Evolutionary conservation across 1,140 invertebrate genomes (phyloP).

Genomic region (Diachasmimorpha longicaudata): DNA sequence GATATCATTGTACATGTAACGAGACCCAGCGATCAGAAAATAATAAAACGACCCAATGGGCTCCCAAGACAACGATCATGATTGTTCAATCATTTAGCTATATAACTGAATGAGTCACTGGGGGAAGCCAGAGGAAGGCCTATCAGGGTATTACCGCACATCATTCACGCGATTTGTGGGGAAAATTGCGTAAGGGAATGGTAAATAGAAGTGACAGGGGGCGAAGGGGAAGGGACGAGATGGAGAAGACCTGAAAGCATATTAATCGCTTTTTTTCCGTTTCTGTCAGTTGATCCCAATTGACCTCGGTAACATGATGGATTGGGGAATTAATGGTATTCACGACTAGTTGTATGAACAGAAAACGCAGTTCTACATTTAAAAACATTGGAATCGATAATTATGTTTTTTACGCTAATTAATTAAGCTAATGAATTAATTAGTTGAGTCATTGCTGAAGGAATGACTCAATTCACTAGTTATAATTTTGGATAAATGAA

Average conservation of each 20-base stretch:
- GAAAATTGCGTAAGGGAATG: neutral
- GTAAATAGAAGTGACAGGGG: neutral
- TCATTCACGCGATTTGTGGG: neutral
- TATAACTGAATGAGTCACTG: neutral
- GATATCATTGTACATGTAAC: neutral
- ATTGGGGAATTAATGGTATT: neutral
- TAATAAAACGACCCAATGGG: neutral
- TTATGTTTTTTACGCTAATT: too few species aligned
- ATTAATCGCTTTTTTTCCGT: neutral
- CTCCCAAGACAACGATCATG: neutral
- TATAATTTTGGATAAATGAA: too few species aligned
- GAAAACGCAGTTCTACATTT: too few species aligned
- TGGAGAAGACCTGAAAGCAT: neutral
- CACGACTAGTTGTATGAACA: neutral
- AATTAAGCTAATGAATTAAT: too few species aligned
- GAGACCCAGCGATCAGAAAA: neutral
- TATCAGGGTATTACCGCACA: neutral
- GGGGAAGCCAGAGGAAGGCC: neutral
- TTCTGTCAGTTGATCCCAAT: neutral
- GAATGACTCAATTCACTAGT: too few species aligned
- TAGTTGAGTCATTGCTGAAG: too few species aligned
- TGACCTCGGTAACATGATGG: neutral
- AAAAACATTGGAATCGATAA: too few species aligned
- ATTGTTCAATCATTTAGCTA: conserved; percentile 1
- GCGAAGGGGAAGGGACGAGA: too few species aligned